Evolutionary conservation across 2,888 invertebrate genomes (phyloP).

Genomic region (Gasteruption jaculator): DNA sequence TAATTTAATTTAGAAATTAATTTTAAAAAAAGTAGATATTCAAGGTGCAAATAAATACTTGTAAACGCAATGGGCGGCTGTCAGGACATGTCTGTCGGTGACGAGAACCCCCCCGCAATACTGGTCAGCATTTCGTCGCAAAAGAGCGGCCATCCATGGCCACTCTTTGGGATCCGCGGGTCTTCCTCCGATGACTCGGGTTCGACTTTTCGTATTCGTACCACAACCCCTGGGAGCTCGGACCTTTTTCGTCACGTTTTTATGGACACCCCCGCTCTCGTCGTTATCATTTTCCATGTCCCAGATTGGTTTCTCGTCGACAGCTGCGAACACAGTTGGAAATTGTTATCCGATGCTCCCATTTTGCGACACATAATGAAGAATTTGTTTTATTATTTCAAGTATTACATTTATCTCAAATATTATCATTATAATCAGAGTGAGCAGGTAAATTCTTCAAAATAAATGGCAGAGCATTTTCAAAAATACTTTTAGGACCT

Average conservation of each 20-base stretch:
- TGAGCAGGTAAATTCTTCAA: too few relatives aligned
- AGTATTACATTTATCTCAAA: too few relatives aligned
- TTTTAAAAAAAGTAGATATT: too few relatives aligned
- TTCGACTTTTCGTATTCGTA: slow-evolving; percentile 53
- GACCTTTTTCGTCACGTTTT: slow-evolving; percentile 18
- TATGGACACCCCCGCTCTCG: slow-evolving; percentile 10
- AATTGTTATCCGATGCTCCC: not conserved
- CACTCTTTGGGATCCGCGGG: slow-evolving; percentile 66
- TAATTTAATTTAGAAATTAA: too few relatives aligned
- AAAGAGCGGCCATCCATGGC: slow-evolving; percentile 82
- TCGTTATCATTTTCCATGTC: too few relatives aligned
- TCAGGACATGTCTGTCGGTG: slow-evolving; percentile 73
- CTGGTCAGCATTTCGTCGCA: slow-evolving; percentile 59
- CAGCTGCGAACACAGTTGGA: slow-evolving; percentile 12
- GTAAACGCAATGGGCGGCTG: slow-evolving; percentile 67
- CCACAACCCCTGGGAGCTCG: slow-evolving; percentile 55
- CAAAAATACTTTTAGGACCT: too few relatives aligned
- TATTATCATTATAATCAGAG: too few relatives aligned
- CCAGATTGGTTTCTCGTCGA: too few relatives aligned
- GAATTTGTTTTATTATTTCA: too few relatives aligned
- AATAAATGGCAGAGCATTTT: too few relatives aligned
- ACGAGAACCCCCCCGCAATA: slow-evolving; percentile 81
- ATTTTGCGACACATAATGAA: too few relatives aligned
- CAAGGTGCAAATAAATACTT: too few relatives aligned
- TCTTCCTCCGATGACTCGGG: slow-evolving; percentile 61